Conservation (phyloP, 2,888 invertebrate genomes). For the Malthinus flaveolus region DNA sequence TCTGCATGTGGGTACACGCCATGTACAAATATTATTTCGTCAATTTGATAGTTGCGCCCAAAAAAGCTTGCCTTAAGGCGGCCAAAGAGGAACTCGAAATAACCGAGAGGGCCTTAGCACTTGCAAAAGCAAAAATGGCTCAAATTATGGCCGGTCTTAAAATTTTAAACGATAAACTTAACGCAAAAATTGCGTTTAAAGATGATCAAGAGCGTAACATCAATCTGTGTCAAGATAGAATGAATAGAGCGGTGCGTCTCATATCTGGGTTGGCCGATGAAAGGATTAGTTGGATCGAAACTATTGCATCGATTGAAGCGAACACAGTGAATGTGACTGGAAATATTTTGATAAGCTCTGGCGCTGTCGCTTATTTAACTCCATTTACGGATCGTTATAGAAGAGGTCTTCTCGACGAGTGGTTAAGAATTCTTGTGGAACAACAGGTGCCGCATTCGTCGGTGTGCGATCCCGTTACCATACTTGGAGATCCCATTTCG, state of each 20-base stretch:
- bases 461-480: slow-evolving; percentile 67
- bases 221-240: slow-evolving; percentile 74
- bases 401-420: slow-evolving; percentile 59
- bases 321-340: slow-evolving; percentile 67
- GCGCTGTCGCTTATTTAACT: slow-evolving; percentile 80
- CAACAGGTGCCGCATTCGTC: slow-evolving; percentile 67
- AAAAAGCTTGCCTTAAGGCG: slow-evolving; percentile 77
- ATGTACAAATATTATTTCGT: slow-evolving; percentile 93
- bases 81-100: slow-evolving; percentile 70
- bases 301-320: slow-evolving; percentile 63
- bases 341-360: slow-evolving; percentile 70
- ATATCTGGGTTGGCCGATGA: slow-evolving; percentile 59
- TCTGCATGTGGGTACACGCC: slow-evolving; percentile 90
- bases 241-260: slow-evolving; percentile 74
- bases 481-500: slow-evolving; percentile 74
- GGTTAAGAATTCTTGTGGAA: slow-evolving; percentile 59
- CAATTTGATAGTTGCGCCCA: slow-evolving; percentile 81
- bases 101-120: slow-evolving; percentile 68
- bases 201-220: slow-evolving; percentile 74
- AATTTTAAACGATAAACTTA: slow-evolving; percentile 70
- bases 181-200: slow-evolving; percentile 73
- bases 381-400: slow-evolving; percentile 73
- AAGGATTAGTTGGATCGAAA: slow-evolving; percentile 68
- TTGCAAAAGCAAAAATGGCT: slow-evolving; percentile 78
- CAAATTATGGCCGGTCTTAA: slow-evolving; percentile 78